A percentile compares a stretch with the other conserved stretches of the same genome.
These are phyloP conservation scores for Seriola quinqueradiata DNA, from an alignment of 2,113 vertebrate genomes.

Conservation along the genomic window DNA sequence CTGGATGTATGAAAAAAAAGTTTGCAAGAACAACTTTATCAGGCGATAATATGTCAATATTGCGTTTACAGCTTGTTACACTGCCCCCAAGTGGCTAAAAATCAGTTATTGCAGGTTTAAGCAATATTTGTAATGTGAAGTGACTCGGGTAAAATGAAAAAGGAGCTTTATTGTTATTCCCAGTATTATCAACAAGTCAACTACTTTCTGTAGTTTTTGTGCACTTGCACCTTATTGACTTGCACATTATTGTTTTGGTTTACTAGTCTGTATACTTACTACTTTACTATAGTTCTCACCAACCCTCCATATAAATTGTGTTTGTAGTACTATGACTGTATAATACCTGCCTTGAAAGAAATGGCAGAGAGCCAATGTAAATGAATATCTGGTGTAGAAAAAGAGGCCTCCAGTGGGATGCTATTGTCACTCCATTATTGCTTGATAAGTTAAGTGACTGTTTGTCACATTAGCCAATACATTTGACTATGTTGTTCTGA, in stretches of 20 bases:
- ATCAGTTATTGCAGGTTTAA: background rate
- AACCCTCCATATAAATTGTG: conserved; percentile 20
- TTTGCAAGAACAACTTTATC: too few relatives aligned
- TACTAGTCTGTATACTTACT: background rate
- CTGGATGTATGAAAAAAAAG: background rate
- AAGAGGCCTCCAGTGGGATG: background rate
- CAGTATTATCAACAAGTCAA: background rate
- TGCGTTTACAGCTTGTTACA: background rate
- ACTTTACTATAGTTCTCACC: background rate
- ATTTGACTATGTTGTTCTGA: background rate
- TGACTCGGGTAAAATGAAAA: too few relatives aligned
- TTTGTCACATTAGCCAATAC: background rate
- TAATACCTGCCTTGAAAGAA: conserved; percentile 31
- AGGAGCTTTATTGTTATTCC: background rate
- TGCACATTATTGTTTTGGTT: background rate
- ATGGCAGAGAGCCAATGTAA: conserved; percentile 25
- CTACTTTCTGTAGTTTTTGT: background rate
- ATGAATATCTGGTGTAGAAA: background rate
- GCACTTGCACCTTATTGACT: background rate
- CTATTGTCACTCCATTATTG: background rate
- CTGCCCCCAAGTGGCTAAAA: background rate
- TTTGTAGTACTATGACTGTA: background rate
- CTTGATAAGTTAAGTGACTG: background rate
- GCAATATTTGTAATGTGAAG: background rate
- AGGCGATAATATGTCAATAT: too few relatives aligned